Base-by-base conservation (phyloP, 2,797 vertebrate genomes). In the Ctenochaetus hawaiiensis region DNA sequence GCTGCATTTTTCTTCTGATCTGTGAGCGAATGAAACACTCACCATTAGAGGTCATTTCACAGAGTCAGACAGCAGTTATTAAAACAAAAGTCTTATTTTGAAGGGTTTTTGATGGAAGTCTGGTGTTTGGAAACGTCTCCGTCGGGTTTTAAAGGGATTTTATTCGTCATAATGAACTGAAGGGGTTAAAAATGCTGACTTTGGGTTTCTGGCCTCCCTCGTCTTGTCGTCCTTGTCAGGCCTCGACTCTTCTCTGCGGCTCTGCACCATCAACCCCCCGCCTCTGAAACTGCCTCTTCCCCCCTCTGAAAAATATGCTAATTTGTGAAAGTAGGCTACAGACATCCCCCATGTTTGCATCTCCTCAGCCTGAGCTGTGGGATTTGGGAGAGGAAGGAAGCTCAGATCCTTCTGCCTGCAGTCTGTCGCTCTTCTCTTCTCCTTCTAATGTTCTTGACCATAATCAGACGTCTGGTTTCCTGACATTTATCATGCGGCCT, bases 241-340 rank as follows among this genome's bases (percentile, higher is more conserved):
- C 43, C 48, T 9, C 37, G 22, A 1, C 30, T 8, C 5, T 12
- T 20, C 22, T 17, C 9, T 44, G 20, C 20, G 18, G 5, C 45
- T 37, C 17, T 13, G 20, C 7, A 44, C n/a, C 0, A 9, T 13
- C n/a, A 30, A 22, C 47, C 61, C 14, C 51, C 41, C 6, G 18
- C 2, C 53, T 13, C 37, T 16, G 11, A 65, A 80, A 48, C 67
- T 10, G 48, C 62, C 41, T 70, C 37, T 69, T 70, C 49, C 39
- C 22, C 71, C 23, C 68, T 39, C 39, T 58, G 67, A 67, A 77
- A 72, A 75, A 80, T 72, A 85, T 87, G 80, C 82, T 52, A 85
- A 85, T 87, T n/a, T 30, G 8, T 58, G 67, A 85, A 85, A 82
- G 74, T 80, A 85, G 82, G 85, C 72, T 82, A 63, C 54, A 77